phyloP scores from a whole-genome alignment of 2,113 vertebrate species.

The Python bivittatus region DNA sequence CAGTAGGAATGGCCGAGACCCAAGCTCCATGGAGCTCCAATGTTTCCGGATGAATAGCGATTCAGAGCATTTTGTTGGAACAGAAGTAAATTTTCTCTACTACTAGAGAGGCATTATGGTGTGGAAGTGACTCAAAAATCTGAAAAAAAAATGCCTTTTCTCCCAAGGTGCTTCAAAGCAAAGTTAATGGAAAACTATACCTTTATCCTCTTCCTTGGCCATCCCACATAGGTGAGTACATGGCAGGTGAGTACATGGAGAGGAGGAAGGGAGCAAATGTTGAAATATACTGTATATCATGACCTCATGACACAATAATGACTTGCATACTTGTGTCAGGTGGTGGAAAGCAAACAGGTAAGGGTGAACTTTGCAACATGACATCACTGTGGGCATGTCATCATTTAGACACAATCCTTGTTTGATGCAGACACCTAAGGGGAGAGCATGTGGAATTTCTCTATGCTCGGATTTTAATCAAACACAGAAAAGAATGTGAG shows the following conservation, averaged over 20 bases:
- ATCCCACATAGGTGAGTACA: not conserved
- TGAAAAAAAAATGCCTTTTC: not conserved
- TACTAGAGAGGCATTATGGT: not conserved
- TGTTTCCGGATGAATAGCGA: not conserved
- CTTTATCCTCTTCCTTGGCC: not conserved
- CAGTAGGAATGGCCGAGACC: not conserved
- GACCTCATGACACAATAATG: not conserved
- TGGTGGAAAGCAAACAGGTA: not conserved
- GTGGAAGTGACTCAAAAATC: not conserved
- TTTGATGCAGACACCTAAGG: not conserved
- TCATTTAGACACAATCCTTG: not conserved
- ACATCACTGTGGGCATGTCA: not conserved
- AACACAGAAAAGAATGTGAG: not conserved
- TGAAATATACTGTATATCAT: not conserved
- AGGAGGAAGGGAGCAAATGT: not conserved
- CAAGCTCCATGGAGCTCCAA: not conserved
- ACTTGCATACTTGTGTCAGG: not conserved
- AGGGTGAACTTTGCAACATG: not conserved
- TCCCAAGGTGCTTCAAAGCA: not conserved
- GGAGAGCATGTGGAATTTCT: not conserved
- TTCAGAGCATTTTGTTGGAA: not conserved
- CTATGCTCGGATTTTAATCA: not conserved
- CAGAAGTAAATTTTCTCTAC: not conserved
- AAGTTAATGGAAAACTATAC: not conserved
- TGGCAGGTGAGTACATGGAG: not conserved